phyloP scores from a whole-genome alignment of 1,140 invertebrate genomes.

The Pseudomyrmex cubaensis region DNA sequence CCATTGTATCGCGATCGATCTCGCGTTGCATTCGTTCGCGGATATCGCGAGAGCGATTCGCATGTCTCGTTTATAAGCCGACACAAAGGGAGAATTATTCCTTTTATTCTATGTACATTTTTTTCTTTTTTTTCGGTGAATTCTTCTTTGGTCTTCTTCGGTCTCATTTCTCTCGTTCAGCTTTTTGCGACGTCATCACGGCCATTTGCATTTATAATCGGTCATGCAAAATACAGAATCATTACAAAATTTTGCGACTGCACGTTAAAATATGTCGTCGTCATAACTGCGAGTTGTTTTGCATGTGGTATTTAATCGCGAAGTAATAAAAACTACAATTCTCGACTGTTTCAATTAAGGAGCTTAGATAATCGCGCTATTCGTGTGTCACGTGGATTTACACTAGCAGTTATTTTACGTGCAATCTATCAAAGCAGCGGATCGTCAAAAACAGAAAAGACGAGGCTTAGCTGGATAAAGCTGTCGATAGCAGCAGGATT shows the following conservation, averaged over 20 bases:
- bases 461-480: conserved; percentile 8
- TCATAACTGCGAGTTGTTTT: background rate
- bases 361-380: conserved; percentile 2
- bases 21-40: conserved; percentile 42
- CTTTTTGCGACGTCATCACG: background rate
- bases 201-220: background rate
- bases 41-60: conserved; percentile 41
- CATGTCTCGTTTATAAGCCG: conserved; percentile 43
- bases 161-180: background rate
- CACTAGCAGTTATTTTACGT: background rate
- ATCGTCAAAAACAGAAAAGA: background rate
- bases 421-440: background rate
- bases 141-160: background rate
- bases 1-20: conserved; percentile 53
- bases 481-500: conserved; percentile 47
- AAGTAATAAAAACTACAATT: background rate
- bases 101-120: conserved; percentile 9
- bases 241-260: conserved; percentile 3
- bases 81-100: conserved; percentile 34
- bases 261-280: background rate
- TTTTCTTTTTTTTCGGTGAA: background rate
- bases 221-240: background rate
- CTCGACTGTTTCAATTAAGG: background rate
- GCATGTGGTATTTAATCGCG: background rate
- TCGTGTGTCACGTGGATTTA: background rate